Conservation (phyloP, 2,888 invertebrate species). For the Scelioninae gen. 1 region DNA sequence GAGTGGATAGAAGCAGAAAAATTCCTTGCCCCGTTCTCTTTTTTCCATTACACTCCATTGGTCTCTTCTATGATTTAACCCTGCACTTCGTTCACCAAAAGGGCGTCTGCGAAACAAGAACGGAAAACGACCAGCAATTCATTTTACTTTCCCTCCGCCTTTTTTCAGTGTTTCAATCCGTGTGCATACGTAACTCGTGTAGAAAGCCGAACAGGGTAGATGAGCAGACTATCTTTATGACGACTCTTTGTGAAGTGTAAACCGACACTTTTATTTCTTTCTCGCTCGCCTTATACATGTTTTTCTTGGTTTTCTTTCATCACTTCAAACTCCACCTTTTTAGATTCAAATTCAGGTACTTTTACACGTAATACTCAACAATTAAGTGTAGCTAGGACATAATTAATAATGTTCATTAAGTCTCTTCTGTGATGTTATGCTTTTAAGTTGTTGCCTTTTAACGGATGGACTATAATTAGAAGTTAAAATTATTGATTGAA, state of each 20-base stretch:
- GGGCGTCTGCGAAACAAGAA: slow-evolving; percentile 72
- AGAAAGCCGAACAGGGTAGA: slow-evolving; percentile 51
- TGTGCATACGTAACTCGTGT: slow-evolving; percentile 48
- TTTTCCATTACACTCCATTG: slow-evolving; percentile 81
- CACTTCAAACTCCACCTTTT: slow-evolving; percentile 16
- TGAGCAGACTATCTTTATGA: slow-evolving; percentile 70
- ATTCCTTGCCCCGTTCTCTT: slow-evolving; percentile 53
- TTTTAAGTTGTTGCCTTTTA: no score
- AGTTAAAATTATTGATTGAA: no score
- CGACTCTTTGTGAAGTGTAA: slow-evolving; percentile 69
- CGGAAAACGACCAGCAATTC: slow-evolving; percentile 74
- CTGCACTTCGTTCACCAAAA: slow-evolving; percentile 78
- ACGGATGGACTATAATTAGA: no score
- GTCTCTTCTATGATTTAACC: slow-evolving; percentile 81
- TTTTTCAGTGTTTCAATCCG: slow-evolving; percentile 54
- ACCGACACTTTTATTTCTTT: slow-evolving; percentile 61
- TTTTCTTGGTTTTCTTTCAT: slow-evolving; percentile 26
- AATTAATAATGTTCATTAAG: slow-evolving; percentile 3
- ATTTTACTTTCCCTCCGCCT: slow-evolving; percentile 74
- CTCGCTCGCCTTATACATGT: slow-evolving; percentile 15
- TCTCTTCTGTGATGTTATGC: no score
- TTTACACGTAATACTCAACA: slow-evolving; percentile 27
- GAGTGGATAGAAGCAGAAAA: slow-evolving; percentile 76
- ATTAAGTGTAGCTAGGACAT: neutral
- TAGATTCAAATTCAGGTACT: neutral